Evolutionary conservation across 2,797 vertebrate species (phyloP).

Genomic region (Amblyopsis hoosieri): DNA sequence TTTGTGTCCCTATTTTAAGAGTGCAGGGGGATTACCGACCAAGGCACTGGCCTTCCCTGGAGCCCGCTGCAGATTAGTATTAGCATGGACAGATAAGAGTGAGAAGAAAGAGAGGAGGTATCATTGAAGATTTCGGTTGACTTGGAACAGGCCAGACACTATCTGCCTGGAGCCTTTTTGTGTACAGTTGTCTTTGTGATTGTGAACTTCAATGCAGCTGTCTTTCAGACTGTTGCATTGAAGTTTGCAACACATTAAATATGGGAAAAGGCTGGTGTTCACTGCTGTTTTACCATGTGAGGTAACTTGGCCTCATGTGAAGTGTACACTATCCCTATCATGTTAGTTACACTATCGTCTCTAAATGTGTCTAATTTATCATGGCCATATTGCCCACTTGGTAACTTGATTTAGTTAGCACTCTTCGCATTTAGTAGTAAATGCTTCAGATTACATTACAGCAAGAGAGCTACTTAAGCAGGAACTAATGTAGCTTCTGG

Average conservation of each 20-base stretch:
- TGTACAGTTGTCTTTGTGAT: conserved; percentile 16
- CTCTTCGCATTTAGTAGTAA: conserved; percentile 35
- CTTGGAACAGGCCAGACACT: conserved; percentile 17
- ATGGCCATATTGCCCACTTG: conserved; percentile 18
- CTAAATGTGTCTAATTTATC: conserved; percentile 16
- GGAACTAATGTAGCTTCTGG: conserved; percentile 44
- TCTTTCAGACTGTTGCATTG: conserved; percentile 9
- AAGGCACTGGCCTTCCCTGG: conserved; percentile 12
- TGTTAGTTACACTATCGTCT: conserved; percentile 22
- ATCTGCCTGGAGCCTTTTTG: background rate
- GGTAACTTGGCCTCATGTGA: background rate
- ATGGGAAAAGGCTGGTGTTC: conserved; percentile 1
- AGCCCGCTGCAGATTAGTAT: conserved; percentile 20
- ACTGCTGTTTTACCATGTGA: background rate
- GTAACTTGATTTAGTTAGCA: conserved; percentile 38
- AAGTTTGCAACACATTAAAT: conserved; percentile 6
- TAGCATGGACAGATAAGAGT: conserved; percentile 13
- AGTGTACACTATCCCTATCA: conserved; percentile 9
- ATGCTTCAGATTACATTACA: conserved; percentile 41
- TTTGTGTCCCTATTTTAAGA: background rate
- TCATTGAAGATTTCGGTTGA: conserved; percentile 19
- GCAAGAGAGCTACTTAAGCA: conserved; percentile 33
- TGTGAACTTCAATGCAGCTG: conserved; percentile 1
- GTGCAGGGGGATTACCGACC: too few relatives aligned
- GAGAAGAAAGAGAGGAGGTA: background rate